Evolutionary conservation across 1,140 invertebrate genomes (phyloP).

Genomic region (Meloidogyne floridensis): DNA sequence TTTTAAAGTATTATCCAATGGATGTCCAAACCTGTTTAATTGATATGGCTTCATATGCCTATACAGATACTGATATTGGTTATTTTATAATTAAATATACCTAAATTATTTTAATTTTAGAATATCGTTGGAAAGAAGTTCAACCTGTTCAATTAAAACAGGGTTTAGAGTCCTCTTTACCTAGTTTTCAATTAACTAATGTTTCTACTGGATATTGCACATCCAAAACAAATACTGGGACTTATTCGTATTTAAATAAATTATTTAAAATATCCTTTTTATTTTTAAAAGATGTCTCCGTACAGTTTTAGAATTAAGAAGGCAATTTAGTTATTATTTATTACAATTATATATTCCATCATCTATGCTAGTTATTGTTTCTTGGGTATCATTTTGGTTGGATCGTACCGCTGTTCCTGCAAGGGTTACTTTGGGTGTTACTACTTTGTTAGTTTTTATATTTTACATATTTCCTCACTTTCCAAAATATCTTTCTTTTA

Average conservation of each 20-base stretch:
- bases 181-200: slow-evolving; percentile 86
- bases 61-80: slow-evolving; percentile 64
- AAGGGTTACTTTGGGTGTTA: slow-evolving; percentile 62
- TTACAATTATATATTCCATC: slow-evolving; percentile 74
- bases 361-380: slow-evolving; percentile 70
- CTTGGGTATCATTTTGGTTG: slow-evolving; percentile 69
- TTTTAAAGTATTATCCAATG: slow-evolving; percentile 89
- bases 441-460: slow-evolving; percentile 76
- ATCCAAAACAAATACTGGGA: slow-evolving; percentile 91
- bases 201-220: slow-evolving; percentile 89
- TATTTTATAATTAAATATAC: background rate
- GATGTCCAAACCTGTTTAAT: slow-evolving; percentile 89
- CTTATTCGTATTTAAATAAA: slow-evolving; percentile 77
- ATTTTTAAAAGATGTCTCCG: slow-evolving; percentile 76
- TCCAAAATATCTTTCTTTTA: slow-evolving; percentile 25
- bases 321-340: slow-evolving; percentile 91
- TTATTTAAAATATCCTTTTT: background rate
- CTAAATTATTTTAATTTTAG: slow-evolving; percentile 42
- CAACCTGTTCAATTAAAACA: slow-evolving; percentile 91
- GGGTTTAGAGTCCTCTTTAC: slow-evolving; percentile 79
- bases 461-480: slow-evolving; percentile 61
- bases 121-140: slow-evolving; percentile 79
- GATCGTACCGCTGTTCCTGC: slow-evolving; percentile 69
- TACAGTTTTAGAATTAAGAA: slow-evolving; percentile 89
- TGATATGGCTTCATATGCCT: slow-evolving; percentile 76